These are phyloP conservation scores for Pelecanus crispus DNA, from an alignment of 2,113 vertebrate genomes.

Conservation along the genomic window DNA sequence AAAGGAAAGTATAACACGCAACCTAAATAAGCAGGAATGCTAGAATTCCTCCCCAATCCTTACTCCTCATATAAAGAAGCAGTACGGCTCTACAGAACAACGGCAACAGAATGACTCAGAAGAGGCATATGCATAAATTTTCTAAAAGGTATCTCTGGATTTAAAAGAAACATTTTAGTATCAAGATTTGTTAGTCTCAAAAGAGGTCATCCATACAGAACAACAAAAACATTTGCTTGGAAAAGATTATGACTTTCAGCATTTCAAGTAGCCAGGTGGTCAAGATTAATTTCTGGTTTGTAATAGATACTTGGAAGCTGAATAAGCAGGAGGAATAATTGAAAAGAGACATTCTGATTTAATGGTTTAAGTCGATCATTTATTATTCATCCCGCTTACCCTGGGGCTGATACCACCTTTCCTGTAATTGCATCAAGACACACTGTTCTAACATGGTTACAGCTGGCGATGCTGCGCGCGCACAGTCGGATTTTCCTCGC, in stretches of 20 bases:
- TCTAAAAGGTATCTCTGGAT: neutral
- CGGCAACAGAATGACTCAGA: neutral
- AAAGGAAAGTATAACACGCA: neutral
- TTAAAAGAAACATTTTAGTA: neutral
- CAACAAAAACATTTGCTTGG: neutral
- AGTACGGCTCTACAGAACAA: neutral
- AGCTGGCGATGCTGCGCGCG: accelerated
- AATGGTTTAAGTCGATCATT: neutral
- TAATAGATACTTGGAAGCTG: neutral
- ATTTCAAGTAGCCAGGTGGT: neutral
- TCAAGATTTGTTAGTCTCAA: neutral
- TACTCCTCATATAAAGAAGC: neutral
- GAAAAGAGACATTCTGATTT: neutral
- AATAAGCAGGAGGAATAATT: neutral
- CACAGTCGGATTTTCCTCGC: neutral
- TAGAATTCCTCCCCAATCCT: neutral
- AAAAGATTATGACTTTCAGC: neutral
- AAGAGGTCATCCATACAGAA: neutral
- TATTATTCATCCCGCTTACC: neutral
- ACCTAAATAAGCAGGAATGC: neutral
- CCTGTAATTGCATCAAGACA: neutral
- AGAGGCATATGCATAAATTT: neutral
- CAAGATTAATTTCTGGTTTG: neutral
- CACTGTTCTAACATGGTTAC: neutral
- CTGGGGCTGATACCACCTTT: neutral